Percentiles rank a stretch among this genome's conserved stretches.
Conservation (phyloP, 2,113 vertebrate species). For the Herpetotheres cachinnans region DNA sequence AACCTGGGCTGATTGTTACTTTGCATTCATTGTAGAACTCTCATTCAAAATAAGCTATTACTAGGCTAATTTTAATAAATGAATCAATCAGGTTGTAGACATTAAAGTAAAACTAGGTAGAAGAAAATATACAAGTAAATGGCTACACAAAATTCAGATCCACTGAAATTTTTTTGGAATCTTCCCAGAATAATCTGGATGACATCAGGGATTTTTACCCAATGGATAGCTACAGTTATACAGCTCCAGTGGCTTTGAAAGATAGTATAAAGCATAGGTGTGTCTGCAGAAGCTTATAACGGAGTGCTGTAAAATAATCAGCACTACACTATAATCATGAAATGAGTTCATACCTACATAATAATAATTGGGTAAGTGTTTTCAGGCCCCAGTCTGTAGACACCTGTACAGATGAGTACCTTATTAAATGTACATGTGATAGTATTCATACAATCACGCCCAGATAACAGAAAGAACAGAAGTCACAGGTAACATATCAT, state of each 20-base stretch:
- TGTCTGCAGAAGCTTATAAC: background rate
- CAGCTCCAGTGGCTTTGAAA: background rate
- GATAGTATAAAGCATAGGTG: background rate
- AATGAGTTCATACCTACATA: background rate
- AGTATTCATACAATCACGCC: background rate
- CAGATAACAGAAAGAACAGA: background rate
- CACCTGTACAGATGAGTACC: background rate
- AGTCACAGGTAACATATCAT: background rate
- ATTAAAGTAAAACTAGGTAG: background rate
- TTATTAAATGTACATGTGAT: background rate
- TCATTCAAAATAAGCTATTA: background rate
- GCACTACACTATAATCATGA: background rate
- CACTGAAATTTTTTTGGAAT: background rate
- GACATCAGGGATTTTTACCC: background rate
- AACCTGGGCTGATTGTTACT: background rate
- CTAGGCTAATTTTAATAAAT: slow-evolving; percentile 26
- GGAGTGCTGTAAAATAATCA: background rate
- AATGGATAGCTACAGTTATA: background rate
- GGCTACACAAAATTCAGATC: background rate
- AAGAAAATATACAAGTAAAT: background rate
- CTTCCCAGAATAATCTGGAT: background rate
- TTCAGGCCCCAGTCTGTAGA: background rate
- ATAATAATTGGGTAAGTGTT: background rate
- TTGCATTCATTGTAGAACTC: slow-evolving; percentile 2
- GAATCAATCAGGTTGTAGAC: background rate